A percentile compares a stretch with the other conserved stretches of the same genome.
These are phyloP conservation scores for Aulostomus chinensis DNA, from an alignment of 2,797 vertebrate genomes.

Conservation along the genomic window DNA sequence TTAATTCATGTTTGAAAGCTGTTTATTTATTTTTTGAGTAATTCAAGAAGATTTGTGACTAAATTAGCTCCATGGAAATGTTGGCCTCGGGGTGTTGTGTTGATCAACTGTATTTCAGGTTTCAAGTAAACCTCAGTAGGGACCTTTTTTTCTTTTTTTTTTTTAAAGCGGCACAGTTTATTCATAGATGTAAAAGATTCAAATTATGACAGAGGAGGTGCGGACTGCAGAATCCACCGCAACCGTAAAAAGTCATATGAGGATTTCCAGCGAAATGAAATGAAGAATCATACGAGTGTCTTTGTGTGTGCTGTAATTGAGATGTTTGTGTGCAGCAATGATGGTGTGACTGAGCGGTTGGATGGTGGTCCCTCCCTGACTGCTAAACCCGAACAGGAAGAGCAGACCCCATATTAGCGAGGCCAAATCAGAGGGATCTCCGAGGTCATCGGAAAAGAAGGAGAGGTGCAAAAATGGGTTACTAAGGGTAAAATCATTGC, in stretches of 20 bases:
- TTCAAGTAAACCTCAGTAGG: conserved; percentile 68
- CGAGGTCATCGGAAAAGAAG: conserved; percentile 45
- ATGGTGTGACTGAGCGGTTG: conserved; percentile 68
- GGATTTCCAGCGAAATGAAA: conserved; percentile 25
- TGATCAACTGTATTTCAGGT: conserved; percentile 73
- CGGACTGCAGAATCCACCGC: conserved; percentile 45
- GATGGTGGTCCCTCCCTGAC: conserved; percentile 70
- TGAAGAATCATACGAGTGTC: conserved; percentile 27
- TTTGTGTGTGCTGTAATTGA: conserved; percentile 63
- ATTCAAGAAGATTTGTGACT: conserved; percentile 40
- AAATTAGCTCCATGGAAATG: conserved; percentile 57
- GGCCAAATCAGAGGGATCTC: conserved; percentile 76
- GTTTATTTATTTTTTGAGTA: conserved; percentile 65
- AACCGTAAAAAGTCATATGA: conserved; percentile 35
- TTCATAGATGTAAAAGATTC: conserved; percentile 71
- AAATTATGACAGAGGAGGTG: conserved; percentile 54
- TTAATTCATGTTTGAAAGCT: conserved; percentile 35
- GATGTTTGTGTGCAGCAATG: conserved; percentile 58
- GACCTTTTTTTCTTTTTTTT: no score
- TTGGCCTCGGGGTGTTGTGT: conserved; percentile 56
- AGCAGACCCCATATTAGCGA: conserved; percentile 72
- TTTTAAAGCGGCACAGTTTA: conserved; percentile 58
- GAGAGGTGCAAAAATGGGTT: conserved; percentile 1
- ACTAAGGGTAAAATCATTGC: conserved; percentile 1
- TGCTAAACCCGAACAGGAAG: conserved; percentile 77